phyloP scores from a whole-genome alignment of 2,888 invertebrate genomes.

The Pyrgus malvae region DNA sequence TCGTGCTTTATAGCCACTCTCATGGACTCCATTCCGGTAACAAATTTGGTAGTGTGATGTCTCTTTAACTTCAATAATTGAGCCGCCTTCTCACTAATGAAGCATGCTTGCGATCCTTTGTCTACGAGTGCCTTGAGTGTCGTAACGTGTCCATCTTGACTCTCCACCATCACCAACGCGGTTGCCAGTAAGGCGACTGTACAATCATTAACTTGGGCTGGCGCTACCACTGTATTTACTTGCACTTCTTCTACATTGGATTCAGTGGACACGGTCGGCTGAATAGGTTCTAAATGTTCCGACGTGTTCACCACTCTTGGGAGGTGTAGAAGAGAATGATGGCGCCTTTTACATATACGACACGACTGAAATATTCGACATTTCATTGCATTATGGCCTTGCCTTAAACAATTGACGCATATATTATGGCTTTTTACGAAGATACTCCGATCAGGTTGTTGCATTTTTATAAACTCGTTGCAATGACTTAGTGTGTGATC shows the following conservation, averaged over 20 bases:
- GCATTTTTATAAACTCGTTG: not conserved
- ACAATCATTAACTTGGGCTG: slow-evolving; percentile 10
- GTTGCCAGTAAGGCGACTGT: slow-evolving; percentile 10
- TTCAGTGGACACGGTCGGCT: slow-evolving; percentile 2
- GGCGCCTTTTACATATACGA: not conserved
- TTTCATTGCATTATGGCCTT: not conserved
- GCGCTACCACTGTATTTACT: slow-evolving; percentile 27
- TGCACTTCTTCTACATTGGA: slow-evolving; percentile 14
- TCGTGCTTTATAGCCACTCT: not conserved
- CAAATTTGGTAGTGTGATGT: not conserved
- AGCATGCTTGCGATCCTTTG: slow-evolving; percentile 17
- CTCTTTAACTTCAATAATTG: slow-evolving; percentile 29
- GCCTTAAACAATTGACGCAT: not conserved
- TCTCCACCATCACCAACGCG: slow-evolving; percentile 4
- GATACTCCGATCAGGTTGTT: not conserved
- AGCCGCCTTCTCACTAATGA: slow-evolving; percentile 27
- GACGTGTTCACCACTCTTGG: not conserved
- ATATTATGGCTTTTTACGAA: not conserved
- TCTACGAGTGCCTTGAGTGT: slow-evolving; percentile 10
- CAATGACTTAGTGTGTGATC: not conserved
- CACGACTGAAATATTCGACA: not conserved
- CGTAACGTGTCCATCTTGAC: slow-evolving; percentile 4
- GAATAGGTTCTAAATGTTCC: not conserved
- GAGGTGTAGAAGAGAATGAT: not conserved
- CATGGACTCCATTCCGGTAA: not conserved